phyloP scores from a whole-genome alignment of 1,140 invertebrate genomes.

The Drosophila hydei region DNA sequence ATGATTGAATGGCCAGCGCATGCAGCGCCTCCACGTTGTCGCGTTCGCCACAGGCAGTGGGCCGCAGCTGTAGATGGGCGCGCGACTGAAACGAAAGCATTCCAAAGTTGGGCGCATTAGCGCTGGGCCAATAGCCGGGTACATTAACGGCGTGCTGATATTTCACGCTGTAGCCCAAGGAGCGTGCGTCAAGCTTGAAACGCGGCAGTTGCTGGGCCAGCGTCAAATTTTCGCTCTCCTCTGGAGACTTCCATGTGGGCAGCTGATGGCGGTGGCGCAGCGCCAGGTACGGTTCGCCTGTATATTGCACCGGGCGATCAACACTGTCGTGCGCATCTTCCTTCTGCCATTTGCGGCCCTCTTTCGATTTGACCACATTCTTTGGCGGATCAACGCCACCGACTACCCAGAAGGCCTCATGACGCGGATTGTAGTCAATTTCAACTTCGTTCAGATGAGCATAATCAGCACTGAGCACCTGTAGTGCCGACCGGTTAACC shows the following conservation, averaged over 20 bases:
- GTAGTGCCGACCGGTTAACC: conserved; percentile 88
- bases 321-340: conserved; percentile 85
- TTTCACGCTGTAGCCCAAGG: conserved; percentile 85
- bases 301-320: conserved; percentile 88
- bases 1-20: conserved; percentile 89
- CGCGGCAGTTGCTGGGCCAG: conserved; percentile 84
- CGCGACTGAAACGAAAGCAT: conserved; percentile 89
- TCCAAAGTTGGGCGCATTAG: conserved; percentile 90
- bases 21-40: conserved; percentile 87
- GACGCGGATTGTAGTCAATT: conserved; percentile 89
- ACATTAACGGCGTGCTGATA: conserved; percentile 88
- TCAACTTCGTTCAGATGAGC: conserved; percentile 87
- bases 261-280: conserved; percentile 88
- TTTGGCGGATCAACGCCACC: conserved; percentile 87
- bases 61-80: conserved; percentile 85
- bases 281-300: conserved; percentile 87
- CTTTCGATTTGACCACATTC: conserved; percentile 82
- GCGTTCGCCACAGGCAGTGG: conserved; percentile 80
- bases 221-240: conserved; percentile 84
- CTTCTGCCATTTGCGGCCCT: conserved; percentile 81
- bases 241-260: conserved; percentile 86
- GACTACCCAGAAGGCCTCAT: conserved; percentile 92
- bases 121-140: conserved; percentile 91
- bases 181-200: conserved; percentile 86
- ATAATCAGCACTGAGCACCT: conserved; percentile 85